Evolutionary conservation across 2,113 vertebrate species (phyloP).

Genomic region (Sminthopsis crassicaudata): DNA sequence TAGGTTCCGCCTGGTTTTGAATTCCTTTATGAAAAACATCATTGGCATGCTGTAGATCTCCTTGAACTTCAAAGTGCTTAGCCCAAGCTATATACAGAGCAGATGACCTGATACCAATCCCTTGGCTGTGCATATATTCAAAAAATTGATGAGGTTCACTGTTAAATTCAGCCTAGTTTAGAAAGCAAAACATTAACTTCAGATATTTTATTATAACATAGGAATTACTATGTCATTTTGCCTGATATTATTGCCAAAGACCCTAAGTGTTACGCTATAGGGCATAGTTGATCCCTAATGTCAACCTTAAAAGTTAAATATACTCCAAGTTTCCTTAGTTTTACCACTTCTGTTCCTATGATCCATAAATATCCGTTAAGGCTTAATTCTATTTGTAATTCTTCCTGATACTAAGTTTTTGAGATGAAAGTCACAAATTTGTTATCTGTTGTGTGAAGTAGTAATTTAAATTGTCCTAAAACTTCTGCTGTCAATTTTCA

Average conservation of each 20-base stretch:
- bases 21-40: conserved; percentile 85
- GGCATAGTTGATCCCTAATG: background rate
- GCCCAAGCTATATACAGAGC: conserved; percentile 90
- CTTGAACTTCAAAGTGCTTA: conserved; percentile 82
- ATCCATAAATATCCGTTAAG: background rate
- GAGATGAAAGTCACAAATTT: background rate
- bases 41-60: conserved; percentile 80
- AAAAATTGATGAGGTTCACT: conserved; percentile 84
- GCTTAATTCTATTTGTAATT: background rate
- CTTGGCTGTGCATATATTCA: conserved; percentile 83
- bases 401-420: background rate
- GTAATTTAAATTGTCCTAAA: conserved; percentile 6
- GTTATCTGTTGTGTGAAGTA: background rate
- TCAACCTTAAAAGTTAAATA: background rate
- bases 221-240: background rate
- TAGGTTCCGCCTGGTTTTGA: conserved; percentile 87
- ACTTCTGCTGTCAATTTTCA: background rate
- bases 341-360: background rate
- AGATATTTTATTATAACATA: background rate
- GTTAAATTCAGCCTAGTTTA: conserved; percentile 84
- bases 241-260: background rate
- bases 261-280: background rate
- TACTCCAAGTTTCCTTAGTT: background rate
- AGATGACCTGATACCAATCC: conserved; percentile 84
- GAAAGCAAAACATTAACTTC: conserved; percentile 30